phyloP scores from a whole-genome alignment of 2,113 vertebrate species.

The Vombatus ursinus region DNA sequence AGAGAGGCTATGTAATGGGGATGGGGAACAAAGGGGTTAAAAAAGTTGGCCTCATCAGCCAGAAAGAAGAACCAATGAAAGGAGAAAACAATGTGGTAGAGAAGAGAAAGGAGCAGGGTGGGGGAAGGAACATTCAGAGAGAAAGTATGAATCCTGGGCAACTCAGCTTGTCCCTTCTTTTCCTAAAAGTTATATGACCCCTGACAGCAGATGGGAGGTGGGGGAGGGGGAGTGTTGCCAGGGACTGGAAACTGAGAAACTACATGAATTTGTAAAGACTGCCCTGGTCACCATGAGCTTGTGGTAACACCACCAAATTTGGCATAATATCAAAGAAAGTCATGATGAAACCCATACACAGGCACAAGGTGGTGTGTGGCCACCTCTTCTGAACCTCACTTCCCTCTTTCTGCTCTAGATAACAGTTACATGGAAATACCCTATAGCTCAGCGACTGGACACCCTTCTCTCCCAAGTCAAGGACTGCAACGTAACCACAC shows the following conservation, averaged over 20 bases:
- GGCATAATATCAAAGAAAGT: not conserved
- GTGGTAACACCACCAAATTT: not conserved
- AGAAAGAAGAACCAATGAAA: too few relatives aligned
- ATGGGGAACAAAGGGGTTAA: not conserved
- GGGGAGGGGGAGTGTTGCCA: not conserved
- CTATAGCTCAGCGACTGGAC: not conserved
- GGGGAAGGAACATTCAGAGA: not conserved
- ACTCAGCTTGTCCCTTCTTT: not conserved
- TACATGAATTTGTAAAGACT: too few relatives aligned
- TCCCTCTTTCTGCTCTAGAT: not conserved
- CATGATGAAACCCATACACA: not conserved
- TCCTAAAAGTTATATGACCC: not conserved
- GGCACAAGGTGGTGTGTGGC: not conserved
- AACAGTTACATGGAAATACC: too few relatives aligned
- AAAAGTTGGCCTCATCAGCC: not conserved
- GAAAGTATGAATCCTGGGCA: not conserved
- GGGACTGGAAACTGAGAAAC: not conserved
- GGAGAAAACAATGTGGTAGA: too few relatives aligned
- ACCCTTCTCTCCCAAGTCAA: not conserved
- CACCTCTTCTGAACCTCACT: not conserved
- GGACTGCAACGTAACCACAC: not conserved
- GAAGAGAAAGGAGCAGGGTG: not conserved
- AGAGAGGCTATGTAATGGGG: not conserved
- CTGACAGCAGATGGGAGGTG: not conserved
- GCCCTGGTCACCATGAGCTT: not conserved